Evolutionary conservation across 2,888 invertebrate genomes (phyloP), one percentile per base, ranked within the genome.

Genomic region (Epinotia nisella): DNA sequence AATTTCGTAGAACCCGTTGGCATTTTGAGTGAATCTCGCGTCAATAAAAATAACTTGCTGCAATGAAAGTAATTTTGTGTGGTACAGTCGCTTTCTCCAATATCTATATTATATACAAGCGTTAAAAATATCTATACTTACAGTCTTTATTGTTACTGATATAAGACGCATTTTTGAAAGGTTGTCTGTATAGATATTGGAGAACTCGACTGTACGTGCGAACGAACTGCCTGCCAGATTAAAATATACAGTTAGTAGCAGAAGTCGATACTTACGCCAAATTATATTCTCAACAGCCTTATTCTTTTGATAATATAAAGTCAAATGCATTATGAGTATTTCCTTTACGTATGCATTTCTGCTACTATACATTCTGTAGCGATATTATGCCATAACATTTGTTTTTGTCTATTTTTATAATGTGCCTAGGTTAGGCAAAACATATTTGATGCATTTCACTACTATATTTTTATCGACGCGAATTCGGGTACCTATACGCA

Each of bases 11-110:
- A 60, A 56, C 15, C 41, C 55, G n/a, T 21, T 56, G 13, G 58
- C 41, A 60, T 65, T 4, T 51, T 35, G 39, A 10, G 1, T 17
- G 65, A 66, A 66, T 56, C 39, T n/a, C 41, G 45, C 7, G 56
- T 49, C 62, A 49, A 62, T 69, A 69, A 19, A 69, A 61, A 24
- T 45, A 62, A n/a, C 24, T 62, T 24, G 2, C 5, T n/a, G 3
- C 3, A 53, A 19, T 19, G 5, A 53, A 53, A 19, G 10, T 17
- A 53, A 19, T 53, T 19, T 1, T 19, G 10, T 19, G 19, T 17
- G 4, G 45, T 45, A 15, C n/a, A n/a, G n/a, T n/a, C n/a, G n/a
- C n/a, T n/a, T n/a, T n/a, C n/a, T n/a, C 3, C 24, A 29, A 29
- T 29, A 29, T 29, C 29, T 5, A 29, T 29, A 29, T 29, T 24